These are phyloP conservation scores for Anthoscopus minutus DNA, from an alignment of 2,113 vertebrate genomes.

Conservation along the genomic window DNA sequence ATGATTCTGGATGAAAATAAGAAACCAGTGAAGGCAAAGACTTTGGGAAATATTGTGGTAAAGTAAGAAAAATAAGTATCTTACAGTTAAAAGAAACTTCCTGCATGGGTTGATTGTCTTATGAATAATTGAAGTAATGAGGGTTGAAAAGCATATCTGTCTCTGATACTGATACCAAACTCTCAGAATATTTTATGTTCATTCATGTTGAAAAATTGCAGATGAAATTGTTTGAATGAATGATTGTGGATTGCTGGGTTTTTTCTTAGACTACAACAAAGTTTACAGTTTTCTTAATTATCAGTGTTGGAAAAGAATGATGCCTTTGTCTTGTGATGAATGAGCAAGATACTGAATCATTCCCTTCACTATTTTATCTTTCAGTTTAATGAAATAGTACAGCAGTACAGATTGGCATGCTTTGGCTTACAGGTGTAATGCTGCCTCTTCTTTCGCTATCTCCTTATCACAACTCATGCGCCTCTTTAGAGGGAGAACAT, in stretches of 20 bases:
- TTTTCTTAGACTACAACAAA: background rate
- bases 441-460: background rate
- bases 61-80: constrained; percentile 81
- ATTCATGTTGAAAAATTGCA: background rate
- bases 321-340: background rate
- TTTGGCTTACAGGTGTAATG: background rate
- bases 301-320: background rate
- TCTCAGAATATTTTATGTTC: background rate
- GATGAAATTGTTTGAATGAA: background rate
- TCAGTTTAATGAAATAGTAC: background rate
- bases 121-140: background rate
- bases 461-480: background rate
- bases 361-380: background rate
- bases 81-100: background rate
- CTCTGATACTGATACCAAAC: background rate
- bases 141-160: background rate
- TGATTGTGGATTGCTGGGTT: background rate
- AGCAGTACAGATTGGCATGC: background rate
- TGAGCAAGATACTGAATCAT: background rate
- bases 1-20: constrained; percentile 86
- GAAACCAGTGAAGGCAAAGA: constrained; percentile 78
- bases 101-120: background rate
- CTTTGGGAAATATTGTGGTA: constrained; percentile 92
- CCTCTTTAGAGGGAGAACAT: background rate
- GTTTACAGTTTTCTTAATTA: background rate